Conservation (phyloP, 2,888 invertebrate genomes). For the Clanis bilineata region DNA sequence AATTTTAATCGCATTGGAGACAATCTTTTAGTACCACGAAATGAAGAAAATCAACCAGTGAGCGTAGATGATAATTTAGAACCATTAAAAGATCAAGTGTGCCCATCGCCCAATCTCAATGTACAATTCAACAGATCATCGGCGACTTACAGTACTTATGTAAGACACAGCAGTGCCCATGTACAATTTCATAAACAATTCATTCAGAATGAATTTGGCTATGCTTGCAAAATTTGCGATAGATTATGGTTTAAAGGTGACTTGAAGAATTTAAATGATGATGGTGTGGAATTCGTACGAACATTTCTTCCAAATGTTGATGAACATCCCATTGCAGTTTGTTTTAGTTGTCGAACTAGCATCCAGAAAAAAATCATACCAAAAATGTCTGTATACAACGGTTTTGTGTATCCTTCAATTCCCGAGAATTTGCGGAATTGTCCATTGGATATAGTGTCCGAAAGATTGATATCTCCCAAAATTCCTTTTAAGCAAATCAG, state of each 20-base stretch:
- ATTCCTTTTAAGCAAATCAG: conserved; percentile 42
- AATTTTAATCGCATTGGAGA: background rate
- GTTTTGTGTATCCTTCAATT: conserved; percentile 36
- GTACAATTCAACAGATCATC: background rate
- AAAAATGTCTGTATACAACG: conserved; percentile 29
- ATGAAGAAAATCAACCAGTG: background rate
- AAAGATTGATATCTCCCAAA: conserved; percentile 37
- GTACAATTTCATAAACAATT: background rate
- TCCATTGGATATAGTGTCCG: conserved; percentile 29
- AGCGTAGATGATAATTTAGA: background rate
- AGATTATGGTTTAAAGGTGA: conserved; percentile 31
- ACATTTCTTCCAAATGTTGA: conserved; percentile 21
- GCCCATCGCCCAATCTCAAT: background rate
- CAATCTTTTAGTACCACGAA: background rate
- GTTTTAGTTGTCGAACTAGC: background rate
- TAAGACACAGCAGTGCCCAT: background rate
- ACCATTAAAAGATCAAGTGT: background rate
- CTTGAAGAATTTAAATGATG: conserved; percentile 23
- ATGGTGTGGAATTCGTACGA: conserved; percentile 24
- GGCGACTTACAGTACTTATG: background rate
- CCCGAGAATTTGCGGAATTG: conserved; percentile 32
- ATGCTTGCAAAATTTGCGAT: conserved; percentile 30
- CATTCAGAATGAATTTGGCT: conserved; percentile 21
- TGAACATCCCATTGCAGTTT: background rate
- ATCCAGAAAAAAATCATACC: conserved; percentile 6